Evolutionary conservation across 2,113 vertebrate genomes (phyloP).

Genomic region (Podarcis muralis): DNA sequence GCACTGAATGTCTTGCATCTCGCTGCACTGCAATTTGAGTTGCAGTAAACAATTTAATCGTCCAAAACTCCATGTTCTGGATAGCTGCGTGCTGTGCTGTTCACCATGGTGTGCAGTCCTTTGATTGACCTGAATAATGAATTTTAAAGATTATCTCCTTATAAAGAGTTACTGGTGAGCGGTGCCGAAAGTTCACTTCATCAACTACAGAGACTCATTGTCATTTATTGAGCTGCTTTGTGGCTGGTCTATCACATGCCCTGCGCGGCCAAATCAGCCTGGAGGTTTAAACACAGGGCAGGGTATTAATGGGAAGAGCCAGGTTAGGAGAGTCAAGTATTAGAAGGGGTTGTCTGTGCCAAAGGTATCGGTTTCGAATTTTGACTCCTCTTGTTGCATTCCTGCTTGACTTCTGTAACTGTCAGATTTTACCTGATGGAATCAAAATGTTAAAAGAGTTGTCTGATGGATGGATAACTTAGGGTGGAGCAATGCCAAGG

Average conservation of each 20-base stretch:
- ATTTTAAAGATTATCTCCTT: conserved; percentile 51
- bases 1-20: not conserved
- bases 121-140: conserved; percentile 47
- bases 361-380: not conserved
- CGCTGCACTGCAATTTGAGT: not conserved
- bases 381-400: not conserved
- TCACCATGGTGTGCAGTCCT: not conserved
- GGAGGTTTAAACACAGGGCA: conserved; percentile 5
- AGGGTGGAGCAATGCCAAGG: not conserved
- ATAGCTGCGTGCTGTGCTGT: conserved; percentile 12
- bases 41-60: conserved; percentile 18
- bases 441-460: not conserved
- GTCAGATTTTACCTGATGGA: not conserved
- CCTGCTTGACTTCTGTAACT: not conserved
- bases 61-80: conserved; percentile 14
- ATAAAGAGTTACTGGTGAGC: conserved; percentile 44
- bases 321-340: conserved; percentile 9
- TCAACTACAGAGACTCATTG: conserved; percentile 33
- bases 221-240: conserved; percentile 55
- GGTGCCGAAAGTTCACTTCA: conserved; percentile 37
- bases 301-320: not conserved
- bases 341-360: not conserved
- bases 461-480: not conserved
- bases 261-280: conserved; percentile 29
- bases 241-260: conserved; percentile 21